Conservation (phyloP, 1,140 invertebrate genomes). For the Araneus ventricosus region DNA sequence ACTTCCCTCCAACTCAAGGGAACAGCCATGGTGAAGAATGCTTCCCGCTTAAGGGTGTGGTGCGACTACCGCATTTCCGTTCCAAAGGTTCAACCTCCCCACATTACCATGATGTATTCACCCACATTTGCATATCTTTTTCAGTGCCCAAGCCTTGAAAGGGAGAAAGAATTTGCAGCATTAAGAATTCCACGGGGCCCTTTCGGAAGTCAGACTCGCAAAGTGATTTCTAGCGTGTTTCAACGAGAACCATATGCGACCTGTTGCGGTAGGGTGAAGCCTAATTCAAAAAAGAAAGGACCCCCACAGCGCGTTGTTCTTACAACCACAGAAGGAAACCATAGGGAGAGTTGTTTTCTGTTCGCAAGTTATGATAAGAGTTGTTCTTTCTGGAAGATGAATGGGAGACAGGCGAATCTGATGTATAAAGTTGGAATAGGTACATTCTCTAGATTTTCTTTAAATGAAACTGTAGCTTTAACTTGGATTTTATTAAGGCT, state of each 20-base stretch:
- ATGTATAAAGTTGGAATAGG: not conserved
- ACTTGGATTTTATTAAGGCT: not conserved
- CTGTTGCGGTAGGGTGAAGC: slow-evolving; percentile 11
- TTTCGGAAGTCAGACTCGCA: slow-evolving; percentile 6
- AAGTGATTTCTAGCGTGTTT: slow-evolving; percentile 50
- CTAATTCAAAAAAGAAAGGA: slow-evolving; percentile 17
- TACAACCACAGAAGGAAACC: not conserved
- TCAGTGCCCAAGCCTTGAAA: not conserved
- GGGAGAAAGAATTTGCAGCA: slow-evolving; percentile 17
- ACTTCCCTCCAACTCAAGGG: not conserved
- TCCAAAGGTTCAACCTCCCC: not conserved
- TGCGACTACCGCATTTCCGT: slow-evolving; percentile 19
- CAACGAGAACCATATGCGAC: slow-evolving; percentile 30
- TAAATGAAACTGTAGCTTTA: not conserved
- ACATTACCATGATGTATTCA: slow-evolving; percentile 38
- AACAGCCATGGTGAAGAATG: not conserved
- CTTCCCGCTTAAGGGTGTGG: not conserved
- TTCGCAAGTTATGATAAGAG: not conserved
- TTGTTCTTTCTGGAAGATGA: slow-evolving; percentile 18
- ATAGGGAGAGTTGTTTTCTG: not conserved
- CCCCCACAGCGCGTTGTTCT: not conserved
- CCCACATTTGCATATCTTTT: slow-evolving; percentile 48
- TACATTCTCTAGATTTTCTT: not conserved
- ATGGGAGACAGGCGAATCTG: not conserved
- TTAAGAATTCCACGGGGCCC: slow-evolving; percentile 6